phyloP scores from a whole-genome alignment of 1,140 invertebrate genomes.

The Psilanteris sp. region DNA sequence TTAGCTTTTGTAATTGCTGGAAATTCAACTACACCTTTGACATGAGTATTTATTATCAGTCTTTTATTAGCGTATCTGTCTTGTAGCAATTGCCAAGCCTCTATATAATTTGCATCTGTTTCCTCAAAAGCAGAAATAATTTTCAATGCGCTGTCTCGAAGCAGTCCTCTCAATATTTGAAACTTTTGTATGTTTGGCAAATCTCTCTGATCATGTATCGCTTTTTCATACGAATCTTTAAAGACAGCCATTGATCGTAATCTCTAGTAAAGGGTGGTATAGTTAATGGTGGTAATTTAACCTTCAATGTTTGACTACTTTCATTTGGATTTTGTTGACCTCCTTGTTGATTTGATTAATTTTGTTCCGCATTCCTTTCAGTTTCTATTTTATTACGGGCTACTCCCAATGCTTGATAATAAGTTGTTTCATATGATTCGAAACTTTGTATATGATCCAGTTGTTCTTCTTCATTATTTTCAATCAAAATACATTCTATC shows the following conservation, averaged over 20 bases:
- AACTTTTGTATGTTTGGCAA: constrained; percentile 4
- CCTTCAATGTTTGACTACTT: neutral
- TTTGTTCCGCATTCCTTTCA: too few species aligned
- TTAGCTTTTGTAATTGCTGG: neutral
- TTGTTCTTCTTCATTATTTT: neutral
- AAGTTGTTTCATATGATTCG: neutral
- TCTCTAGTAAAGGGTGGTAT: constrained; percentile 4
- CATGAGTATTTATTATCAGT: constrained; percentile 2
- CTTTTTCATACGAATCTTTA: constrained; percentile 13
- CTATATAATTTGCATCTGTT: constrained; percentile 11
- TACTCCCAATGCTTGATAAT: neutral
- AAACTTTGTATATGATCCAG: neutral
- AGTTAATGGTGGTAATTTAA: neutral
- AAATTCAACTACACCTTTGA: constrained; percentile 2
- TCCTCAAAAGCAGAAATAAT: neutral
- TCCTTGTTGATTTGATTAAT: too few species aligned
- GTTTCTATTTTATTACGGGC: too few species aligned
- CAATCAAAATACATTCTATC: neutral
- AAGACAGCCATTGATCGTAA: constrained; percentile 6
- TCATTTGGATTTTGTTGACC: too few species aligned
- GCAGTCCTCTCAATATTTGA: neutral
- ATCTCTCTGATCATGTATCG: neutral
- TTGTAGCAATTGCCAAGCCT: neutral
- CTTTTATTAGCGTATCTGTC: neutral
- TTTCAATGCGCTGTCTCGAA: neutral